These are phyloP conservation scores for Siniperca obscura DNA, from an alignment of 2,797 vertebrate genomes.

Conservation along the genomic window DNA sequence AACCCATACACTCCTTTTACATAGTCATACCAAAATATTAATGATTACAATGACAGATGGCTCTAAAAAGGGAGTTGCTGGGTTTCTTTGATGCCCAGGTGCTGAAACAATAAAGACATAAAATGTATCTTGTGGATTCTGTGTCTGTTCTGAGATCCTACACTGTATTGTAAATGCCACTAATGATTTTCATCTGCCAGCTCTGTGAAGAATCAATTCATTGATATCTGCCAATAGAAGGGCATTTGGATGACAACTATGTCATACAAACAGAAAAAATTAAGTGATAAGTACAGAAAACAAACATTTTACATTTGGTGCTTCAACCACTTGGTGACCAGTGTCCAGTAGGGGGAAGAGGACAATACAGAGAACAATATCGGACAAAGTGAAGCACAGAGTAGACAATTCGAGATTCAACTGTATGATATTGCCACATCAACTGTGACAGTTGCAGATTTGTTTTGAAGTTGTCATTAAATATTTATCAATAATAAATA, in stretches of 20 bases:
- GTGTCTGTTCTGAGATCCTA: constrained; percentile 17
- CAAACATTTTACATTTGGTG: background rate
- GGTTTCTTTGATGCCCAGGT: constrained; percentile 31
- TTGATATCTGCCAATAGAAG: constrained; percentile 2
- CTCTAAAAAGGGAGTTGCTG: background rate
- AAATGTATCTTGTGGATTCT: background rate
- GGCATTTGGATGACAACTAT: background rate
- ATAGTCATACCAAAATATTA: constrained; percentile 4
- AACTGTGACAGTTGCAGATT: constrained; percentile 1
- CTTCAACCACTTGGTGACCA: background rate
- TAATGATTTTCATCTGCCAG: constrained; percentile 9
- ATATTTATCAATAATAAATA: background rate
- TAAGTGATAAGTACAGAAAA: background rate
- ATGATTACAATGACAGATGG: constrained; percentile 33
- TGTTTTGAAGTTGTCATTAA: background rate
- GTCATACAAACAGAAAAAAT: background rate
- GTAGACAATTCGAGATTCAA: background rate
- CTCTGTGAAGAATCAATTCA: constrained; percentile 2
- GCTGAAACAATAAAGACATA: constrained; percentile 28
- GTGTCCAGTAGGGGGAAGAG: background rate
- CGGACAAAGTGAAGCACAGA: background rate
- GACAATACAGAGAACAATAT: background rate
- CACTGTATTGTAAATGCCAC: background rate
- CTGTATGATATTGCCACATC: background rate
- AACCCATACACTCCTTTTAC: background rate